Conservation (phyloP, 2,888 invertebrate genomes). For the Cerastis leucographa region DNA sequence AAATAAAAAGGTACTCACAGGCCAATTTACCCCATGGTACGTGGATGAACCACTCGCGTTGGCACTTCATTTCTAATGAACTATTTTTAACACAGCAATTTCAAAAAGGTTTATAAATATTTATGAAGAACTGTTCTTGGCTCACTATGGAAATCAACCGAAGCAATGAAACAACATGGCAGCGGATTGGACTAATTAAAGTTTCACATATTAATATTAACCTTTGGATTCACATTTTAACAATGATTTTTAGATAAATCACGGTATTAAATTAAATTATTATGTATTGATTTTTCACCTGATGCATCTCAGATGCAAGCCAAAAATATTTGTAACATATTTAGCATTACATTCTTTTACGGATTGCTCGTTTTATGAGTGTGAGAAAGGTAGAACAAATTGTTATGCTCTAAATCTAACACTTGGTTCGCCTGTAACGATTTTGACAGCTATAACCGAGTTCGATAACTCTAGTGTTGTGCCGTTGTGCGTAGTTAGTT, state of each 20-base stretch:
- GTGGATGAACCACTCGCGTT: slow-evolving; percentile 77
- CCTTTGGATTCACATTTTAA: slow-evolving; percentile 27
- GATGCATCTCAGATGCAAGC: not conserved
- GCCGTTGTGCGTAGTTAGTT: slow-evolving; percentile 1
- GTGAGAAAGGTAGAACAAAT: slow-evolving; percentile 12
- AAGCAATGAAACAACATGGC: not conserved
- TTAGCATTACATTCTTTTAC: not conserved
- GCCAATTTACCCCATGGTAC: slow-evolving; percentile 91
- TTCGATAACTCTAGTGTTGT: slow-evolving; percentile 23
- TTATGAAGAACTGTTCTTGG: not conserved
- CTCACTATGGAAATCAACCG: not conserved
- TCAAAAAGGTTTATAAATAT: not conserved
- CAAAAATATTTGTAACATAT: not conserved
- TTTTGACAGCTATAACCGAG: slow-evolving; percentile 11
- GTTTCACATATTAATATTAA: slow-evolving; percentile 4
- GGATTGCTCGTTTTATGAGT: too few species aligned
- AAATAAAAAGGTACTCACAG: slow-evolving; percentile 76
- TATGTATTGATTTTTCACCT: slow-evolving; percentile 13
- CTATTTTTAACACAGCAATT: not conserved
- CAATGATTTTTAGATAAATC: not conserved
- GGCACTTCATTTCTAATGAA: slow-evolving; percentile 56
- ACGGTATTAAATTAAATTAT: not conserved
- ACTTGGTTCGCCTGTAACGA: too few species aligned
- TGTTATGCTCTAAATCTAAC: not conserved
- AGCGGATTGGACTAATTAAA: not conserved